These are phyloP conservation scores for Drosophila formosana DNA, from an alignment of 2,888 invertebrate genomes.

Conservation along the genomic window DNA sequence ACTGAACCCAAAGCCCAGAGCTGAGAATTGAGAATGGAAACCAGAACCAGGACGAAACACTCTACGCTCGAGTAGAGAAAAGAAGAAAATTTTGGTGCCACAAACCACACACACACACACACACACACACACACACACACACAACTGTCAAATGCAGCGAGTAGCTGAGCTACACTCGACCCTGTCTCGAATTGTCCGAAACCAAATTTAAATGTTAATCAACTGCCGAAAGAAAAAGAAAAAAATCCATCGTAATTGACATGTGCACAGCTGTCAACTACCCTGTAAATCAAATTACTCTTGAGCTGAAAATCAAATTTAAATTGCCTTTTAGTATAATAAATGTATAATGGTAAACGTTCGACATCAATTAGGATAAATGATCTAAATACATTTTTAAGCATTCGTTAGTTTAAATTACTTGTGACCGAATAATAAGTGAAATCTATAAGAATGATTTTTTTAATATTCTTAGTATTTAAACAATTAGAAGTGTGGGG, in stretches of 20 bases:
- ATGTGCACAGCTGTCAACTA: neutral
- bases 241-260: neutral
- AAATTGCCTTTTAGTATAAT: too few relatives aligned
- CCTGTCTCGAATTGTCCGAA: conserved; percentile 52
- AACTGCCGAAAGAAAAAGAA: conserved; percentile 57
- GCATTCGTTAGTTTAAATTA: too few relatives aligned
- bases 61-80: conserved; percentile 48
- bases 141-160: conserved; percentile 71
- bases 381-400: too few relatives aligned
- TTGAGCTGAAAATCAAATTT: too few relatives aligned
- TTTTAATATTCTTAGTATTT: too few relatives aligned
- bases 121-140: conserved; percentile 10
- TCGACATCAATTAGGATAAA: too few relatives aligned
- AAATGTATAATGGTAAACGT: too few relatives aligned
- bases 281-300: neutral
- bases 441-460: too few relatives aligned
- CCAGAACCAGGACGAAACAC: conserved; percentile 16
- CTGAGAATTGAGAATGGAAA: neutral
- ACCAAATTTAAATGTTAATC: conserved; percentile 78
- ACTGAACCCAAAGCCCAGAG: conserved; percentile 24
- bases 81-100: conserved; percentile 50
- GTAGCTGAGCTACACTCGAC: conserved; percentile 26
- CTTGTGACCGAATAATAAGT: too few relatives aligned
- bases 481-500: neutral
- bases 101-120: conserved; percentile 16